Evolutionary conservation across 2,888 invertebrate species (phyloP), one percentile per base, ranked within the genome.

Genomic region (Pterostichus madidus): DNA sequence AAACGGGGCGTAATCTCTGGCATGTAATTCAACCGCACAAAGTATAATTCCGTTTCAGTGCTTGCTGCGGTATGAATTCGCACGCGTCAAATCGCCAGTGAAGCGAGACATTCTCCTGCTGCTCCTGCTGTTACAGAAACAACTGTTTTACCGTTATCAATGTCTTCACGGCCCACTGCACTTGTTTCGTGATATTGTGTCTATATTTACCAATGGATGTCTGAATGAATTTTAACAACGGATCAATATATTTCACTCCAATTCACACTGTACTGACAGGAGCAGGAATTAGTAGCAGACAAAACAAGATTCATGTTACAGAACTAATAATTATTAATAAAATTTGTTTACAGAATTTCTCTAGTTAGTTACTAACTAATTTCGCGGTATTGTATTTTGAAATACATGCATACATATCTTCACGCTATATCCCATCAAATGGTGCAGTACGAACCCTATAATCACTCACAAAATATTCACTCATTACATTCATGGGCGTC

Each of bases 91-190:
- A 61, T 61, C 61, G 15, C 24, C 61, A 61, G 61, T 31, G 24
- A 61, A 11, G 31, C 61, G 61, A 61, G 24, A 24, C 24, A 61
- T 61, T 61, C 24, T 53, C 53, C 10, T 15, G 53, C 15, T 61
- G 15, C 61, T 61, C 15, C 24, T 53, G 5, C 10, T 15, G 53
- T n/a, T 61, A 61, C 61, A 6, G 24, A 61, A 61, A 15, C 24
- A 61, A 61, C 61, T 61, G 61, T 61, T 61, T 61, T 24, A 61
- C 61, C 31, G 61, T 61, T 61, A 61, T 61, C 61, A 61, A 61
- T 61, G 61, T 61, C 61, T 61, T 61, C 24, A 61, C 61, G 31
- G 13, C 24, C 24, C 61, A 24, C 31, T 61, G 61, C 13, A 61
- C 8, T 8, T 61, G 61, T 61, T 61, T 61, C 24, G 24, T 61